A percentile compares a stretch with the other conserved stretches of the same genome.
These are phyloP conservation scores for Corydoras maculifer DNA, from an alignment of 2,113 vertebrate species.

Conservation along the genomic window DNA sequence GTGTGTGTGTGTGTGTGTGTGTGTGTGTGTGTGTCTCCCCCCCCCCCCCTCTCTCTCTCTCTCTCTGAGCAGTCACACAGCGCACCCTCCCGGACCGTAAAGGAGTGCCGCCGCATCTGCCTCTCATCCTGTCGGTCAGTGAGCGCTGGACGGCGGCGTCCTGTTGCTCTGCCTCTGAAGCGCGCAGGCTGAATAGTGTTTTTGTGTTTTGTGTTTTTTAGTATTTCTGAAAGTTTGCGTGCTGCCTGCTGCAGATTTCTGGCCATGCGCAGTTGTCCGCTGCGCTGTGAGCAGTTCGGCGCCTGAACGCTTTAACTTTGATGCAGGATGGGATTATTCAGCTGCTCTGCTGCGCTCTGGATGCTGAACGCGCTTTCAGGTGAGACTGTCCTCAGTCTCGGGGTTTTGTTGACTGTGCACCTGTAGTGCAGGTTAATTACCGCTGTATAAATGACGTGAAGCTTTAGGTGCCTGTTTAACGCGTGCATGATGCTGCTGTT, in stretches of 20 bases:
- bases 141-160: neutral
- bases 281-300: constrained; percentile 26
- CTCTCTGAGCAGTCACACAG: neutral
- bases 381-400: constrained; percentile 13
- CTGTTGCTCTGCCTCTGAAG: neutral
- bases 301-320: neutral
- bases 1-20: too few relatives aligned
- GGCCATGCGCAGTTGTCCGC: constrained; percentile 19
- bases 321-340: constrained; percentile 46
- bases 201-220: neutral
- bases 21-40: too few relatives aligned
- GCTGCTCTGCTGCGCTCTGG: constrained; percentile 41
- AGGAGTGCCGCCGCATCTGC: constrained; percentile 28
- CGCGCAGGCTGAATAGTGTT: neutral
- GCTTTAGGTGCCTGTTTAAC: neutral
- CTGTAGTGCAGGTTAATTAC: neutral
- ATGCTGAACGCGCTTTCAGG: constrained; percentile 39
- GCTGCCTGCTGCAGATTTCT: neutral
- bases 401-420: neutral
- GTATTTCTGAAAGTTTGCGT: constrained; percentile 24
- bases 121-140: constrained; percentile 3
- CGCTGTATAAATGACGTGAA: too few relatives aligned
- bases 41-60: neutral
- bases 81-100: neutral
- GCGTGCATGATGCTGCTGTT: neutral